These are phyloP conservation scores for Blennius ocellaris DNA, from an alignment of 2,113 vertebrate species.

Conservation along the genomic window DNA sequence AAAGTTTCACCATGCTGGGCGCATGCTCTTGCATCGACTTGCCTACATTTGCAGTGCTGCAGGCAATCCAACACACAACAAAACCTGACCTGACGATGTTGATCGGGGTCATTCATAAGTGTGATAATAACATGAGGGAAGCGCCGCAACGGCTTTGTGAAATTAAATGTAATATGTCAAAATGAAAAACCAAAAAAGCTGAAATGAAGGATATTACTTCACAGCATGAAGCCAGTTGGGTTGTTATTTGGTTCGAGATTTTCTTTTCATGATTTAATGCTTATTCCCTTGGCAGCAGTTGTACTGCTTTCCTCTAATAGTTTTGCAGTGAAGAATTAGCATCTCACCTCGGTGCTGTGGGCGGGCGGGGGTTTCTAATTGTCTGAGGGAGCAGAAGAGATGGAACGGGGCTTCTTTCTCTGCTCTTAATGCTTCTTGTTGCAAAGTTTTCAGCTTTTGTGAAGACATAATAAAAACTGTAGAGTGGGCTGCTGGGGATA, in stretches of 20 bases:
- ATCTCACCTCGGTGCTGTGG: constrained; percentile 30
- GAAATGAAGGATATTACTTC: not conserved
- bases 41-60: not conserved
- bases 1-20: not conserved
- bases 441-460: constrained; percentile 31
- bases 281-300: constrained; percentile 27
- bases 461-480: not conserved
- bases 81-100: constrained; percentile 9
- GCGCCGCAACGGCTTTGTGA: not conserved
- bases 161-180: not conserved
- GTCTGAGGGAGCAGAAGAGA: constrained; percentile 25
- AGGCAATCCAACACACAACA: constrained; percentile 31
- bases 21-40: not conserved
- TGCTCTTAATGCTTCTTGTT: constrained; percentile 15
- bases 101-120: constrained; percentile 16
- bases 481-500: not conserved
- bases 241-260: not conserved
- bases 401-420: constrained; percentile 16
- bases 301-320: constrained; percentile 22
- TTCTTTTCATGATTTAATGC: constrained; percentile 9
- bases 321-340: constrained; percentile 30
- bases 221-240: not conserved
- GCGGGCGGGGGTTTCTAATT: constrained; percentile 33
- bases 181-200: not conserved
- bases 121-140: constrained; percentile 10